Conservation (phyloP, 2,113 vertebrate species). For the Gnathonemus longibarbis region DNA sequence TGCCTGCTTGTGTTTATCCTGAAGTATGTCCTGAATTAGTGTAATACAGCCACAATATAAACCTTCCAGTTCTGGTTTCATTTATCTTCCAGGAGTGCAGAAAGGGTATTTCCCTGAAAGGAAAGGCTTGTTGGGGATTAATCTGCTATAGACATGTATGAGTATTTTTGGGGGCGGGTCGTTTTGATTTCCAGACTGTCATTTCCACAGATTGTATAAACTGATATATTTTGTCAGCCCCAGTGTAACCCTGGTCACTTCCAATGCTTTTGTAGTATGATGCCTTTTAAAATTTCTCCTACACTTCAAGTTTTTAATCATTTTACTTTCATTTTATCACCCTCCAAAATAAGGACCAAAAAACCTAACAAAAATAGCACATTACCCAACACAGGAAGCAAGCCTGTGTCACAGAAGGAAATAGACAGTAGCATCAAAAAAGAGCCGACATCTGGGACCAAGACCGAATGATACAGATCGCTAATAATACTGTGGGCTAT, state of each 20-base stretch:
- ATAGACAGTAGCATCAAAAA: background rate
- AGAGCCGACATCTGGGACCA: background rate
- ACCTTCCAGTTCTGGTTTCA: background rate
- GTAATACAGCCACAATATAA: background rate
- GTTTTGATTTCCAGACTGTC: background rate
- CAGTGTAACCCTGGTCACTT: background rate
- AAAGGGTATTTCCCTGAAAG: background rate
- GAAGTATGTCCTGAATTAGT: background rate
- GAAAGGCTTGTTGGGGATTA: background rate
- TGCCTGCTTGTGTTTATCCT: background rate
- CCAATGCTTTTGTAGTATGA: background rate
- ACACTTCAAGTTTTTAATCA: background rate
- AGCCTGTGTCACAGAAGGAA: background rate
- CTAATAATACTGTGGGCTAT: background rate
- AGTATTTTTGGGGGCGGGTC: background rate
- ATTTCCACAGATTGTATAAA: background rate
- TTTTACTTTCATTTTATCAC: background rate
- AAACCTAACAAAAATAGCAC: background rate
- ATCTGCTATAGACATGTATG: background rate
- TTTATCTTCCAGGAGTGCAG: background rate
- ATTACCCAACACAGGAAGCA: background rate
- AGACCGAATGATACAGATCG: background rate
- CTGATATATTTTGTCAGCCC: background rate
- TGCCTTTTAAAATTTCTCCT: background rate
- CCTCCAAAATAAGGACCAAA: background rate